Conservation (phyloP, 35 echinoderm and acorn worm species). For the Anneissia japonica region DNA sequence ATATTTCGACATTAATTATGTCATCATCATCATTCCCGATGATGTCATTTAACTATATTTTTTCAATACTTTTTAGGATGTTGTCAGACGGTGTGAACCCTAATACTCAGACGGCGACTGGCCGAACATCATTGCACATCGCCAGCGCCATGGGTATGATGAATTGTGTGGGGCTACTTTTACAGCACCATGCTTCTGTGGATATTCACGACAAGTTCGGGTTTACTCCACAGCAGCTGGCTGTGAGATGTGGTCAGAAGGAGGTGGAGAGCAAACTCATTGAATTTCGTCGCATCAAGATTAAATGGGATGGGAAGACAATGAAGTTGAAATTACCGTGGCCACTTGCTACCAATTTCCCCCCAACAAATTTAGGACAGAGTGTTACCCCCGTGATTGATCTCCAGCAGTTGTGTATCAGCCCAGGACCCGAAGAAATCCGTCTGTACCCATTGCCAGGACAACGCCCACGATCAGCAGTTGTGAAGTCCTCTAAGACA, state of each 20-base stretch:
- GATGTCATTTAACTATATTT: too few relatives aligned
- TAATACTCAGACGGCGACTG: neutral
- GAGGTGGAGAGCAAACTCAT: neutral
- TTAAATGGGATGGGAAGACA: neutral
- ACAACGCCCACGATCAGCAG: neutral
- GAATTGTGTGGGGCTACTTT: neutral
- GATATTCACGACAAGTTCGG: neutral
- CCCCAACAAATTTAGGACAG: neutral
- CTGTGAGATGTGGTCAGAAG: neutral
- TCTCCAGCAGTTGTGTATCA: neutral
- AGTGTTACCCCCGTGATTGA: neutral
- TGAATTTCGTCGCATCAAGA: neutral
- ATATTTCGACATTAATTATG: too few relatives aligned
- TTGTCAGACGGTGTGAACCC: neutral
- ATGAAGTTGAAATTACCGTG: neutral
- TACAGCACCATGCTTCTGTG: neutral
- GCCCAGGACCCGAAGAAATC: neutral
- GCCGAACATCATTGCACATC: conserved; percentile 8
- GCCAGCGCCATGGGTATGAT: conserved; percentile 8
- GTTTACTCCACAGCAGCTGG: neutral
- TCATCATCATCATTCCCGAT: too few relatives aligned
- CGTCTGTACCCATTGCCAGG: neutral
- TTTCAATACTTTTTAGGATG: neutral
- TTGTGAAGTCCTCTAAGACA: neutral
- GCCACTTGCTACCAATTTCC: neutral